Evolutionary conservation across 2,888 invertebrate species (phyloP).

Genomic region (Lapara coniferarum): DNA sequence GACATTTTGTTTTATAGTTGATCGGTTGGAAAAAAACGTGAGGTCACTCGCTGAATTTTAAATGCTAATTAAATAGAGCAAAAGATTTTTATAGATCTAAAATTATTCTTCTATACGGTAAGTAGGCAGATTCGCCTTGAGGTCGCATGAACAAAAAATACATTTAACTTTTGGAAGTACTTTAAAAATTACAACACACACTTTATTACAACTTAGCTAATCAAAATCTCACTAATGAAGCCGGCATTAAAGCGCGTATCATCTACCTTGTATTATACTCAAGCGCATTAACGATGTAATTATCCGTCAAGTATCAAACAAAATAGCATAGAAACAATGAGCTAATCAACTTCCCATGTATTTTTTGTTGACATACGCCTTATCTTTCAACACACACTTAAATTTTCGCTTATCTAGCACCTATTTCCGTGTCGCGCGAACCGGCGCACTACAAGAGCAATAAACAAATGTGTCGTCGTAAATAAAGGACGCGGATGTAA

Average conservation of each 20-base stretch:
- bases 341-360: conserved; percentile 9
- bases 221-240: not conserved
- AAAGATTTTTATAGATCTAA: not conserved
- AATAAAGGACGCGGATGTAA: conserved; percentile 54
- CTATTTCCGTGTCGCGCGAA: conserved; percentile 43
- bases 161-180: not conserved
- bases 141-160: not conserved
- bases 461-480: conserved; percentile 61
- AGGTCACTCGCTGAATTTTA: conserved; percentile 8
- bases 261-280: conserved; percentile 1
- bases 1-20: conserved; percentile 18
- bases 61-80: not conserved
- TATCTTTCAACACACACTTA: conserved; percentile 14
- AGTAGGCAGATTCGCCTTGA: too few relatives aligned
- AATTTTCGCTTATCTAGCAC: conserved; percentile 23
- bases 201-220: not conserved
- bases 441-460: conserved; percentile 40
- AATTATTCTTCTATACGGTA: not conserved
- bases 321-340: conserved; percentile 19
- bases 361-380: conserved; percentile 19
- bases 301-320: not conserved
- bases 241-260: not conserved
- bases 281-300: conserved; percentile 3
- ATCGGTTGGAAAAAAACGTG: conserved; percentile 17
- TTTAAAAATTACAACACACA: too few relatives aligned